A percentile compares a stretch with the other conserved stretches of the same genome.
phyloP scores from a whole-genome alignment of 2,797 vertebrate species.

The Mastacembelus armatus region DNA sequence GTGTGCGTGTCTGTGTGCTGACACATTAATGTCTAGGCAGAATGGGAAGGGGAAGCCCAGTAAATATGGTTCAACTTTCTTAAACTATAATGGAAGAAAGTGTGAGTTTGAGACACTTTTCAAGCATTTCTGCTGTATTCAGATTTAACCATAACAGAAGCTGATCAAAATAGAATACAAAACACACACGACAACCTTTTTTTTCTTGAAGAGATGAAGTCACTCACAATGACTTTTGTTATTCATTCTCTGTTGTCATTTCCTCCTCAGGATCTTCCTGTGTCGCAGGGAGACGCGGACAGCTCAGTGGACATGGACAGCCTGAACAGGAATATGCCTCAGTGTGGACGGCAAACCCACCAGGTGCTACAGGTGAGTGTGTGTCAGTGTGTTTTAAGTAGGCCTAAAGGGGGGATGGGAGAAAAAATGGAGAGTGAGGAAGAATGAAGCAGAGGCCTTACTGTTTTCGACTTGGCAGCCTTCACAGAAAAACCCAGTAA shows the following conservation, averaged over 20 bases:
- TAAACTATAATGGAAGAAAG: neutral
- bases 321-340: conserved; percentile 77
- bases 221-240: conserved; percentile 11
- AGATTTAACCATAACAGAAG: neutral
- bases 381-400: neutral
- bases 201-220: conserved; percentile 20
- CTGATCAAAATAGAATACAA: neutral
- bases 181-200: neutral
- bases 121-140: neutral
- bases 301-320: conserved; percentile 84
- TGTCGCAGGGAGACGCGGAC: conserved; percentile 66
- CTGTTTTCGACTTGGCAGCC: conserved; percentile 39
- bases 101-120: neutral
- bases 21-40: conserved; percentile 21
- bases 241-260: conserved; percentile 22
- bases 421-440: neutral
- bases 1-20: conserved; percentile 33
- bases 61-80: neutral
- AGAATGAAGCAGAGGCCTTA: neutral
- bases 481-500: conserved; percentile 24
- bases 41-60: conserved; percentile 37
- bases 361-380: conserved; percentile 88
- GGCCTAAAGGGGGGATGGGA: neutral
- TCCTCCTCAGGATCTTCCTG: conserved; percentile 79
- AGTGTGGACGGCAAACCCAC: conserved; percentile 77